Evolutionary conservation across 2,888 invertebrate species (phyloP), one percentile per base, ranked within the genome.

Genomic region (Petrolisthes manimaculis): DNA sequence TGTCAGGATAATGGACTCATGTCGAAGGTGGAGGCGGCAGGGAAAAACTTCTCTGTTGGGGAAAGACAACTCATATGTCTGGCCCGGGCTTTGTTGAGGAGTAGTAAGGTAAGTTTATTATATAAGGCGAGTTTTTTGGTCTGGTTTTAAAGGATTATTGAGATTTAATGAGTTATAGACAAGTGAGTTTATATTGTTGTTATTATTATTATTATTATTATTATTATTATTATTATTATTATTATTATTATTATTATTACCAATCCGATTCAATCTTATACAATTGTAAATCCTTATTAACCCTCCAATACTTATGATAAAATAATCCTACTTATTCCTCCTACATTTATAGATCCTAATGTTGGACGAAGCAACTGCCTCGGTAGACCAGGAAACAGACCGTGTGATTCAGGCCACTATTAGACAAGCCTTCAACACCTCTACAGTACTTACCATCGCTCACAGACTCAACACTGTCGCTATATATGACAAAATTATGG

Each of bases 401-500:
- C 93, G 93, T 18, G 92, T 94, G n/a, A 94, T 94, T 89, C 94
- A 96, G 95, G 92, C 92, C 93, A 98, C 98, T 5, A 98, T 98
- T 92, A 95, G 96, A 56, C 95, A 95, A 54, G 96, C 97, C 93
- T 98, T 98, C 93, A 95, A 94, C 89, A 95, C 96, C 90, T 97
- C 97, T 93, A 98, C 98, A 6, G 96, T 98, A 82, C 95, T 98
- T 51, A 98, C 97, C 0, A 98, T 98, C 93, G 98, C 98, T 74
- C 98, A 98, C 94, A 95, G 98, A 51, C 95, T 98, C 90, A 71
- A 71, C 93, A 98, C 98, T 53, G 97, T 98, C 92, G 95, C 97
- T 95, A 97, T 97, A 94, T 97, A 96, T 69, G 96, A 96, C 92
- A 91, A 91, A 53, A 92, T 92, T 24, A 83, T 92, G 78, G 92